Evolutionary conservation across 2,113 vertebrate genomes (phyloP).

Genomic region (Paraplagusia blochii): DNA sequence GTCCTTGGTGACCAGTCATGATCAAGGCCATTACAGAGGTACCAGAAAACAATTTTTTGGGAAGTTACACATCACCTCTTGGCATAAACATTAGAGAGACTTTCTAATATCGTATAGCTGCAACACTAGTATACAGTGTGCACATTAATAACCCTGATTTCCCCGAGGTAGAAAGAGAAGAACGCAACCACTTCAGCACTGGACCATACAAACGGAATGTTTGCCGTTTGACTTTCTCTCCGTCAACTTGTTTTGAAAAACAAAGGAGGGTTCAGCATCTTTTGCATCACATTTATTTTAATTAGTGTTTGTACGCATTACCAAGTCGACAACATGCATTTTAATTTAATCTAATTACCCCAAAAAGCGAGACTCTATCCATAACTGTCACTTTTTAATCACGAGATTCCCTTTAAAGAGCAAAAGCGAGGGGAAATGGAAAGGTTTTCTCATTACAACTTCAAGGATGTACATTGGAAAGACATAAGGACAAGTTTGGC

Average conservation of each 20-base stretch:
- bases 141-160: not conserved
- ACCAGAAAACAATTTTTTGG: not conserved
- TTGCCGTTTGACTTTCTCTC: conserved; percentile 45
- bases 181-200: not conserved
- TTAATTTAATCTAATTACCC: conserved; percentile 80
- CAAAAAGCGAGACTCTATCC: conserved; percentile 75
- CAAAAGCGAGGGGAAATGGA: conserved; percentile 43
- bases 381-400: conserved; percentile 79
- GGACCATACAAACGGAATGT: conserved; percentile 12
- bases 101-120: not conserved
- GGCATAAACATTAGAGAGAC: not conserved
- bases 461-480: not conserved
- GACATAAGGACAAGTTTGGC: conserved; percentile 2
- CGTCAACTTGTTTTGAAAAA: conserved; percentile 63
- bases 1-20: conserved; percentile 25
- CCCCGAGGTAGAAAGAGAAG: not conserved
- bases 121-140: conserved; percentile 1
- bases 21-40: conserved; percentile 32
- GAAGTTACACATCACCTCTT: conserved; percentile 1
- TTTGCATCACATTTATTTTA: conserved; percentile 75
- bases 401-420: conserved; percentile 56
- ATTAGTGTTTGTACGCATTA: conserved; percentile 67
- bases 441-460: conserved; percentile 19
- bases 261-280: conserved; percentile 43
- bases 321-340: conserved; percentile 72